Evolutionary conservation across 92 coral and sea anemone species (phyloP).

Genomic region (Desmophyllum pertusum): DNA sequence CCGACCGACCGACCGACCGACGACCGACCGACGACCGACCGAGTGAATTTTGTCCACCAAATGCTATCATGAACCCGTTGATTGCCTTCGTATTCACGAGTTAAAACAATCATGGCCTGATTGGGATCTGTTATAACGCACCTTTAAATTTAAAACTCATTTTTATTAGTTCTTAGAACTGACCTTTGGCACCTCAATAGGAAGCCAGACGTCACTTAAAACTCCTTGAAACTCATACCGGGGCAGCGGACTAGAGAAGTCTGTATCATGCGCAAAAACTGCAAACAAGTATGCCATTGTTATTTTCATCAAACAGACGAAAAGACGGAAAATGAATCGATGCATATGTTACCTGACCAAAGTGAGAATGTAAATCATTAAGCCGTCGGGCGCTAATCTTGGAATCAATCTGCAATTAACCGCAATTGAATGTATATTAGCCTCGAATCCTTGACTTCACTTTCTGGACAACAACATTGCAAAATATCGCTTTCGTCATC

Average conservation of each 20-base stretch:
- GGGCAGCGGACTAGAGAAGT: constrained; percentile 88
- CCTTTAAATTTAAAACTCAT: no score
- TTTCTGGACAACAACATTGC: no score
- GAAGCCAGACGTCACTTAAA: constrained; percentile 89
- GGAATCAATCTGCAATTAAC: constrained; percentile 63
- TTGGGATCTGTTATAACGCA: no score
- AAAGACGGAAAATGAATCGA: not conserved
- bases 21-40: no score
- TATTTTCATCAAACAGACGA: not conserved
- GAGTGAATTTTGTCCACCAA: no score
- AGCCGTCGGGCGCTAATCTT: constrained; percentile 74
- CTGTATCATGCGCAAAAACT: constrained; percentile 92
- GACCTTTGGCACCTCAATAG: constrained; percentile 90
- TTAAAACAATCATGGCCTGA: no score
- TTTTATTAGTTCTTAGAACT: not conserved
- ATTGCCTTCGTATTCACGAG: not conserved
- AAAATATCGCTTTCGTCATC: no score
- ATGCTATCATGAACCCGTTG: no score
- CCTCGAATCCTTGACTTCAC: not conserved
- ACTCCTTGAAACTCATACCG: constrained; percentile 83
- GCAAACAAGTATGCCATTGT: constrained; percentile 10
- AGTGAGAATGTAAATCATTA: constrained; percentile 91
- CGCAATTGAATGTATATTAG: not conserved
- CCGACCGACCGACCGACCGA: no score
- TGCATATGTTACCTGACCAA: constrained; percentile 81